A percentile compares a stretch with the other conserved stretches of the same genome.
phyloP scores from a whole-genome alignment of 35 echinoderm and acorn worm genomes.

The Ophiothrix spiculata region DNA sequence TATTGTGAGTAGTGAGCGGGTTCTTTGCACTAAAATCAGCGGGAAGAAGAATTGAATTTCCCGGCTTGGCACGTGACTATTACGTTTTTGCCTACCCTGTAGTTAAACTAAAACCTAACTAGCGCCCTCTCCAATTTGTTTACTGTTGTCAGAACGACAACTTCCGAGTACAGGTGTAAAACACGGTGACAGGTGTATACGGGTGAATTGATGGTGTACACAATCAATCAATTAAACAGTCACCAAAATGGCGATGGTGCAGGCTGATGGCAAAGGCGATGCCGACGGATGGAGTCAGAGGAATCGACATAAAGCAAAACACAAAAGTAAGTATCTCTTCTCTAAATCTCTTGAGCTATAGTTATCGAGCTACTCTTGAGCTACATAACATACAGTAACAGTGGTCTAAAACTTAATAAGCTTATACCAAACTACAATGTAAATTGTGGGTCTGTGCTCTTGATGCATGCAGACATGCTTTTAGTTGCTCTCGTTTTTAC shows the following conservation, averaged over 20 bases:
- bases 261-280: constrained; percentile 1
- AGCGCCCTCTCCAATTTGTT: background rate
- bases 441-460: too few relatives aligned
- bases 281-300: constrained; percentile 53
- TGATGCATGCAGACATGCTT: too few relatives aligned
- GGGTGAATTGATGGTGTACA: background rate
- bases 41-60: too few relatives aligned
- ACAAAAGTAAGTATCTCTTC: constrained; percentile 37
- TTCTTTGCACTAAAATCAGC: too few relatives aligned
- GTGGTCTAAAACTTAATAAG: background rate
- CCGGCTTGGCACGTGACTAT: too few relatives aligned
- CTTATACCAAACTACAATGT: too few relatives aligned
- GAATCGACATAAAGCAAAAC: constrained; percentile 53
- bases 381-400: background rate
- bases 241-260: background rate
- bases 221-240: background rate
- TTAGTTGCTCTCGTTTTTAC: too few relatives aligned
- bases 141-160: background rate
- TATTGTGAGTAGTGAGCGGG: too few relatives aligned
- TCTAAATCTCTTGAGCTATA: background rate
- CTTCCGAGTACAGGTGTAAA: background rate
- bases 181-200: too few relatives aligned
- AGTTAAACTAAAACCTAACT: too few relatives aligned
- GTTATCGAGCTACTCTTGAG: background rate
- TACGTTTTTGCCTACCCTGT: too few relatives aligned